Evolutionary conservation across 2,888 invertebrate species (phyloP).

Genomic region (Merodon equestris): DNA sequence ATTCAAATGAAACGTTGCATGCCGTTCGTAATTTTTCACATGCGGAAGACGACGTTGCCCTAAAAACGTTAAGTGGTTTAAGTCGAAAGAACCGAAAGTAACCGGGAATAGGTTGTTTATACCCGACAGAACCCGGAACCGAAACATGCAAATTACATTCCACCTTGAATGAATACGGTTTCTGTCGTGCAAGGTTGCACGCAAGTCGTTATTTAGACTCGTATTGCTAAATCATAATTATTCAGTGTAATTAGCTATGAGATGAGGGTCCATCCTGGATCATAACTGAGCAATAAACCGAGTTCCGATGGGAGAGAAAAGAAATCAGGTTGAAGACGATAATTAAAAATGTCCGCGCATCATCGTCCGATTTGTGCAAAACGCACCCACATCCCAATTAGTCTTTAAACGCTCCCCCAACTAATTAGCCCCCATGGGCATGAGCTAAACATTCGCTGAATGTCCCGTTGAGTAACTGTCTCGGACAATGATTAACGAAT

Average conservation of each 20-base stretch:
- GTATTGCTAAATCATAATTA: conserved; percentile 23
- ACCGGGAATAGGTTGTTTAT: too few species aligned
- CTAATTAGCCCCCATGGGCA: conserved; percentile 38
- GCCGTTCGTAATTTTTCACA: too few species aligned
- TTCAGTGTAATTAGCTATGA: conserved; percentile 30
- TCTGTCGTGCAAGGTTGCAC: conserved; percentile 26
- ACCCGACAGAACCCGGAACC: not conserved
- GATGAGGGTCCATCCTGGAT: not conserved
- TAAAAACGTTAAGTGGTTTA: too few species aligned
- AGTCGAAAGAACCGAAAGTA: too few species aligned
- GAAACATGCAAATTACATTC: conserved; percentile 25
- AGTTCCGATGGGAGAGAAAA: conserved; percentile 12
- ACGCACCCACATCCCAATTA: conserved; percentile 52
- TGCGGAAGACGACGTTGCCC: too few species aligned
- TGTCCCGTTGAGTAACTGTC: conserved; percentile 16
- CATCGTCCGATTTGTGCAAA: conserved; percentile 5
- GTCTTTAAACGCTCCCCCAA: conserved; percentile 22
- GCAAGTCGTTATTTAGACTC: conserved; percentile 46
- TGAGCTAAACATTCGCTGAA: too few species aligned
- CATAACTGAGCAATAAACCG: too few species aligned
- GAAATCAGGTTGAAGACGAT: too few species aligned
- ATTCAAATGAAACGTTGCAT: too few species aligned
- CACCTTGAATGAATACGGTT: conserved; percentile 21
- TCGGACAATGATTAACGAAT: conserved; percentile 39
- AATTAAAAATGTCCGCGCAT: conserved; percentile 30